phyloP scores from a whole-genome alignment of 2,113 vertebrate genomes.

The Sebastes fasciatus region DNA sequence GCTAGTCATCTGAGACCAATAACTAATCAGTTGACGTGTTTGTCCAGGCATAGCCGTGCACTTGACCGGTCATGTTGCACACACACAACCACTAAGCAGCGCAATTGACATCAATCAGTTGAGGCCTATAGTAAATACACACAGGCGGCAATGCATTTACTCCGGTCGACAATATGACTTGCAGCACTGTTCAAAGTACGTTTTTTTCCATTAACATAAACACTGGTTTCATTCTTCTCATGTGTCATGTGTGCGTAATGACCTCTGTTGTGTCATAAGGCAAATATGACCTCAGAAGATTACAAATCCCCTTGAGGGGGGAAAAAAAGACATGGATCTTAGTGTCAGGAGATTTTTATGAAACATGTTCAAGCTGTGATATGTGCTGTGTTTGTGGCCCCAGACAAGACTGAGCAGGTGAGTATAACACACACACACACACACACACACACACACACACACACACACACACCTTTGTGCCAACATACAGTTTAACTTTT shows the following conservation, averaged over 20 bases:
- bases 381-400: background rate
- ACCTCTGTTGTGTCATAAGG: slow-evolving; percentile 46
- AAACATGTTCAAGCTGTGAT: slow-evolving; percentile 38
- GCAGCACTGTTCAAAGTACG: background rate
- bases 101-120: slow-evolving; percentile 54
- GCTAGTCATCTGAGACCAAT: slow-evolving; percentile 59
- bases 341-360: slow-evolving; percentile 23
- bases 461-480: slow-evolving; percentile 14
- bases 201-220: slow-evolving; percentile 14
- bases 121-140: slow-evolving; percentile 34
- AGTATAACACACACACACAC: slow-evolving; percentile 13
- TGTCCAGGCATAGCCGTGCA: slow-evolving; percentile 60
- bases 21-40: slow-evolving; percentile 65
- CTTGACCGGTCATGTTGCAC: slow-evolving; percentile 51
- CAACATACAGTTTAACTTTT: slow-evolving; percentile 50
- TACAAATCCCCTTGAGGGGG: slow-evolving; percentile 17
- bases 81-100: slow-evolving; percentile 14
- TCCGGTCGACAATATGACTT: slow-evolving; percentile 3
- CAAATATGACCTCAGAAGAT: slow-evolving; percentile 59
- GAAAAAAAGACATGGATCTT: slow-evolving; percentile 29
- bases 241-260: slow-evolving; percentile 19
- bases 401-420: slow-evolving; percentile 74
- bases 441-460: background rate
- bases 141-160: slow-evolving; percentile 3
- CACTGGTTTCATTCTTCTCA: slow-evolving; percentile 38